These are phyloP conservation scores for Heliconius hermathena DNA, from an alignment of 1,140 invertebrate species.

Conservation along the genomic window DNA sequence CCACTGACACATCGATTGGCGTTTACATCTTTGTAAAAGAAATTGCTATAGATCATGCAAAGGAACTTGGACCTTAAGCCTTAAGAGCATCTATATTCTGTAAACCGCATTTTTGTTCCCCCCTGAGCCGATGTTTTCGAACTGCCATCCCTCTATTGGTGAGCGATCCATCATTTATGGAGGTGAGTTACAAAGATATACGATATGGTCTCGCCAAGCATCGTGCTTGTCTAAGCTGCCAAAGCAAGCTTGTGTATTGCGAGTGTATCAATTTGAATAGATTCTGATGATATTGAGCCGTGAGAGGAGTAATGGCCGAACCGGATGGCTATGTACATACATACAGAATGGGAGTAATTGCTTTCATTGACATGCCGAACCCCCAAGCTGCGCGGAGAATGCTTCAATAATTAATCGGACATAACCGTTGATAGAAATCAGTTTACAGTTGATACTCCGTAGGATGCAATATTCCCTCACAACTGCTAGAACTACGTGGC, in stretches of 20 bases:
- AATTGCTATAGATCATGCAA: conserved; percentile 67
- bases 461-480: conserved; percentile 26
- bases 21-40: conserved; percentile 77
- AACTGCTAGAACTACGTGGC: not conserved
- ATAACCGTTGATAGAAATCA: conserved; percentile 63
- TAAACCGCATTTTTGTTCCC: conserved; percentile 55
- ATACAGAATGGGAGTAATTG: conserved; percentile 67
- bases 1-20: conserved; percentile 77
- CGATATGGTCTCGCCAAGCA: conserved; percentile 36
- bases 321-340: conserved; percentile 47
- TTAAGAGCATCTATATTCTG: conserved; percentile 32
- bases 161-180: conserved; percentile 73
- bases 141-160: conserved; percentile 66
- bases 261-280: conserved; percentile 52
- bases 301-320: conserved; percentile 49
- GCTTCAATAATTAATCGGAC: conserved; percentile 71
- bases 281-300: conserved; percentile 55
- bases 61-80: conserved; percentile 66
- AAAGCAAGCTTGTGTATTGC: conserved; percentile 36
- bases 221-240: conserved; percentile 28
- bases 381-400: conserved; percentile 62
- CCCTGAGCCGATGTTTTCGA: conserved; percentile 60
- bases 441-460: conserved; percentile 54
- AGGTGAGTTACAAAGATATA: conserved; percentile 64
- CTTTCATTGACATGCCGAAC: conserved; percentile 73